A percentile compares a stretch with the other conserved stretches of the same genome.
These are phyloP conservation scores for Porites divaricata DNA, from an alignment of 92 coral and sea anemone genomes.

Conservation along the genomic window DNA sequence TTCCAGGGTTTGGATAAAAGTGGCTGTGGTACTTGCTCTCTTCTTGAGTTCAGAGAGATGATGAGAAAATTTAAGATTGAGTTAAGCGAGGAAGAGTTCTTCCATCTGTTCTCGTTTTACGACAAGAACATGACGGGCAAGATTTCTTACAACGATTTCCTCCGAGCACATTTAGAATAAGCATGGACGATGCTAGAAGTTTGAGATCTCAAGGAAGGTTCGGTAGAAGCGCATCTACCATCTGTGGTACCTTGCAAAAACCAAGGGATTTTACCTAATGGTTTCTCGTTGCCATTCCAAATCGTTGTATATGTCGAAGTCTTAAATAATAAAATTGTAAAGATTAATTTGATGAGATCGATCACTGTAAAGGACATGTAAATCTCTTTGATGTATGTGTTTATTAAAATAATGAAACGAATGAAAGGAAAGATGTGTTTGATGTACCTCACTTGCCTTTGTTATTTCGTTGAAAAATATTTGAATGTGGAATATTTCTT, in stretches of 20 bases:
- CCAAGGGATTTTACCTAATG: not conserved
- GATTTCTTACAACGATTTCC: slow-evolving; percentile 92
- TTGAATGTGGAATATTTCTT: too few relatives aligned
- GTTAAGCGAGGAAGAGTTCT: slow-evolving; percentile 90
- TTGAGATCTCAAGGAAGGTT: not conserved
- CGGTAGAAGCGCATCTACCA: too few relatives aligned
- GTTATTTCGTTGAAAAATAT: too few relatives aligned
- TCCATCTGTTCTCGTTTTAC: slow-evolving; percentile 89
- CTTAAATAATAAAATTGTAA: not conserved
- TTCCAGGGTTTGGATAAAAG: slow-evolving; percentile 81
- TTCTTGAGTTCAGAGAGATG: slow-evolving; percentile 87
- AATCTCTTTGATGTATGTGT: not conserved
- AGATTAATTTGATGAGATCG: not conserved
- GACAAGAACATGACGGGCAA: slow-evolving; percentile 91
- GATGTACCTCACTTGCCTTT: too few relatives aligned
- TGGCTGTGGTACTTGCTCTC: slow-evolving; percentile 85
- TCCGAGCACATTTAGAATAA: slow-evolving; percentile 89
- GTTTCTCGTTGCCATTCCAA: not conserved
- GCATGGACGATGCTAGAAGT: not conserved
- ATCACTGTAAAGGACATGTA: not conserved
- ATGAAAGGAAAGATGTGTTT: too few relatives aligned
- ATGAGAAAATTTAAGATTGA: slow-evolving; percentile 81
- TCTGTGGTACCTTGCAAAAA: not conserved
- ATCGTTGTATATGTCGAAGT: not conserved
- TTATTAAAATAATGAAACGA: not conserved